phyloP scores from a whole-genome alignment of 1,140 invertebrate species.

The Diachasma alloeum region DNA sequence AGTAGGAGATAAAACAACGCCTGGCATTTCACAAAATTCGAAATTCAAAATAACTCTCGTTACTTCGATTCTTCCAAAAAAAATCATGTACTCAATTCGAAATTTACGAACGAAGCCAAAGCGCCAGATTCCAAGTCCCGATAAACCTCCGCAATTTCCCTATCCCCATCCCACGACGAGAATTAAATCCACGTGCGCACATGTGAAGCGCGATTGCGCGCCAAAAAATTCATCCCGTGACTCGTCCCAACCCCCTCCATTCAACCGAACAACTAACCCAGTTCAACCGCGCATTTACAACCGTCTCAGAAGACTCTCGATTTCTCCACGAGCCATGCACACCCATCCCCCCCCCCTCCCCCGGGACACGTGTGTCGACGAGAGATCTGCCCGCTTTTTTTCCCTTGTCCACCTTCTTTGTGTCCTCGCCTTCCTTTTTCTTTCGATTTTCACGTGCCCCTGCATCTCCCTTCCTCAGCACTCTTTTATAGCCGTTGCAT shows the following conservation, averaged over 20 bases:
- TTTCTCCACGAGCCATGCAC: neutral
- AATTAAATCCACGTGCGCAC: neutral
- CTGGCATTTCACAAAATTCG: too few relatives aligned
- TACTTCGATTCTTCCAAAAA: too few relatives aligned
- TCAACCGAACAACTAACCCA: neutral
- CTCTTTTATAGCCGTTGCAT: neutral
- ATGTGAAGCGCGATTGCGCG: neutral
- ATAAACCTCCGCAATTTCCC: too few relatives aligned
- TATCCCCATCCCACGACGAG: too few relatives aligned
- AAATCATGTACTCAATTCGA: too few relatives aligned
- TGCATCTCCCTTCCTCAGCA: neutral
- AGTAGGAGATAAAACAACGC: too few relatives aligned
- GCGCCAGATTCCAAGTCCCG: too few relatives aligned
- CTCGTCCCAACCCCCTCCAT: neutral
- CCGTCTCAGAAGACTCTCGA: slow-evolving; percentile 9
- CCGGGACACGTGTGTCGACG: neutral
- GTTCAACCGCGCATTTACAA: neutral
- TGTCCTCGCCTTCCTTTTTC: slow-evolving; percentile 16
- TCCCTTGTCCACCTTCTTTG: neutral
- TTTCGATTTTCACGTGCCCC: neutral
- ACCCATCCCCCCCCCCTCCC: neutral
- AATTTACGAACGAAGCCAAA: too few relatives aligned
- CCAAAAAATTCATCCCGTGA: slow-evolving; percentile 3
- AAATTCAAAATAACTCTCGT: too few relatives aligned
- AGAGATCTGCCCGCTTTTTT: slow-evolving; percentile 2